phyloP scores from a whole-genome alignment of 1,140 invertebrate genomes.

The Cydia fagiglandana region DNA sequence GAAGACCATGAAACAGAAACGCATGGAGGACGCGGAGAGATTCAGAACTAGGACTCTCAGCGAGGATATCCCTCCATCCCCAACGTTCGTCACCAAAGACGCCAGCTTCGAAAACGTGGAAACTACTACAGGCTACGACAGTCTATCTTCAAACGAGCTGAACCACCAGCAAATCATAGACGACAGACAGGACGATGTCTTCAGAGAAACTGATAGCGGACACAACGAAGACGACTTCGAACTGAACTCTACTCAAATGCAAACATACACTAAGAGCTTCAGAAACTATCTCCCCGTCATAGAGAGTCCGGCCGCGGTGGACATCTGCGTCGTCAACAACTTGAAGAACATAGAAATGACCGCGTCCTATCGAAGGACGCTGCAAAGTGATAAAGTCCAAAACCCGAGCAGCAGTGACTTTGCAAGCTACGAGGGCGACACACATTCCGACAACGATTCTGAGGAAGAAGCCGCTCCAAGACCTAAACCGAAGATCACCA shows the following conservation, averaged over 20 bases:
- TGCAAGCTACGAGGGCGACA: constrained; percentile 75
- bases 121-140: constrained; percentile 73
- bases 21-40: constrained; percentile 81
- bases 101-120: constrained; percentile 71
- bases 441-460: constrained; percentile 77
- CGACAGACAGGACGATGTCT: constrained; percentile 57
- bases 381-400: constrained; percentile 53
- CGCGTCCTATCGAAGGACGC: constrained; percentile 65
- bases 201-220: constrained; percentile 72
- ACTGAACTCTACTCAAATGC: constrained; percentile 74
- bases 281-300: constrained; percentile 71
- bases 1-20: constrained; percentile 80
- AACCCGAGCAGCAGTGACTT: constrained; percentile 65
- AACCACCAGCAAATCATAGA: constrained; percentile 65
- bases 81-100: constrained; percentile 70
- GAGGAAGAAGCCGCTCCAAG: constrained; percentile 62
- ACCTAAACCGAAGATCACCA: constrained; percentile 81
- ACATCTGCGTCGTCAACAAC: constrained; percentile 75
- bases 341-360: constrained; percentile 77
- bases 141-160: constrained; percentile 66
- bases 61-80: constrained; percentile 74
- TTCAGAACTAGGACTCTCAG: constrained; percentile 83
- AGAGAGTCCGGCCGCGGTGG: constrained; percentile 71
- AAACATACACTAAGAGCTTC: constrained; percentile 73
- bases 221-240: constrained; percentile 82